A percentile compares a stretch with the other conserved stretches of the same genome.
Conservation (phyloP, 2,888 invertebrate genomes). For the Nematopogon swammerdamellus region DNA sequence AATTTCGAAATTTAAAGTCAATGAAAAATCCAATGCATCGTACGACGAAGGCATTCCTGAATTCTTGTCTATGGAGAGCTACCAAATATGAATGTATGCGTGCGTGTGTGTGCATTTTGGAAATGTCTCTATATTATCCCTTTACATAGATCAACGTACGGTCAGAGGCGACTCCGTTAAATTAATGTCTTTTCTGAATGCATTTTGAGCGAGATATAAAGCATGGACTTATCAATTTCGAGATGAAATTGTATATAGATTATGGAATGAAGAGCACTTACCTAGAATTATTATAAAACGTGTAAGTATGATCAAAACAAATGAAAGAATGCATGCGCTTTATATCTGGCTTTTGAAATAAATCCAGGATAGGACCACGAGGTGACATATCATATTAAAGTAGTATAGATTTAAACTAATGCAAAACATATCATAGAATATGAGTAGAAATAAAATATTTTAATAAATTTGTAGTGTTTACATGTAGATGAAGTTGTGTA, state of each 20-base stretch:
- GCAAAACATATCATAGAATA: constrained; percentile 38
- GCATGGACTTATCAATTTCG: constrained; percentile 30
- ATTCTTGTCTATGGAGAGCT: background rate
- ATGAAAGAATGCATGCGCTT: constrained; percentile 52
- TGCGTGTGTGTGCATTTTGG: background rate
- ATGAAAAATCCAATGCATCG: too few relatives aligned
- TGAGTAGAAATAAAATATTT: constrained; percentile 49
- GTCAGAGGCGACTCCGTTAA: constrained; percentile 48
- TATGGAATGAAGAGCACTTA: constrained; percentile 23
- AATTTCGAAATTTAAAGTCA: too few relatives aligned
- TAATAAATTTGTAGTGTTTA: constrained; percentile 15
- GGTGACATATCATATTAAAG: constrained; percentile 38
- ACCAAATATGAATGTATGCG: background rate
- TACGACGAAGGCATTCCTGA: too few relatives aligned
- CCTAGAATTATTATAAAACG: constrained; percentile 27
- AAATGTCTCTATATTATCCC: background rate
- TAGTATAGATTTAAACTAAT: constrained; percentile 22
- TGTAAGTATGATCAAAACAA: constrained; percentile 25
- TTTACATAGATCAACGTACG: constrained; percentile 4
- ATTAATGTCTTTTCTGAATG: constrained; percentile 26
- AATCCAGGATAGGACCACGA: constrained; percentile 49
- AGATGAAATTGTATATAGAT: constrained; percentile 8
- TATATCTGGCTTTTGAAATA: constrained; percentile 51
- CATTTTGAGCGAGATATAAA: constrained; percentile 52
- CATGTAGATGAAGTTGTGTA: too few relatives aligned